Conservation (phyloP, 2,797 vertebrate species). For the Falco naumanni region DNA sequence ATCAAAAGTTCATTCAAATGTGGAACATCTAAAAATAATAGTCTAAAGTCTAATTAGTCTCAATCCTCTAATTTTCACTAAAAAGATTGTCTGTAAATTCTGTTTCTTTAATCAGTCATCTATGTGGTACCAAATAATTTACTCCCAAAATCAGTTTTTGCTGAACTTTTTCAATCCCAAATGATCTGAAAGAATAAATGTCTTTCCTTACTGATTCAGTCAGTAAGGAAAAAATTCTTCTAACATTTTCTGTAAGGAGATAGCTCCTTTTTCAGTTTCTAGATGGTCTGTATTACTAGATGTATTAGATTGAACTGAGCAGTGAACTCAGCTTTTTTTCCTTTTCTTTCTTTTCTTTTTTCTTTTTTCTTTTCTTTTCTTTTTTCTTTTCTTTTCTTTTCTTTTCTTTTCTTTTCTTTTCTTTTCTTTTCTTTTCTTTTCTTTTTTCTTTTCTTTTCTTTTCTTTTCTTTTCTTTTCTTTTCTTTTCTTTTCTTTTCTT, state of each 20-base stretch:
- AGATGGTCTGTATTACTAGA: background rate
- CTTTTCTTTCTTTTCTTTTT: background rate
- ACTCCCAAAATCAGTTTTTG: background rate
- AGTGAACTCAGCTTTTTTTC: background rate
- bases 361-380: no score
- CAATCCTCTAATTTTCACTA: background rate
- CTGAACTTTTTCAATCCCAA: background rate
- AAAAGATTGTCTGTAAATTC: background rate
- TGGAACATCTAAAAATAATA: background rate
- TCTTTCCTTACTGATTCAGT: background rate
- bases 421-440: background rate
- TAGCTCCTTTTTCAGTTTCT: background rate
- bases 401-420: no score
- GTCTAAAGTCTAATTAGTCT: background rate
- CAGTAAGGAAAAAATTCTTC: background rate
- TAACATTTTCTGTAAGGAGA: background rate
- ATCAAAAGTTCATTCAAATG: background rate
- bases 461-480: no score
- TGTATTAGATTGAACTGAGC: background rate
- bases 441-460: background rate
- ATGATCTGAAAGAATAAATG: background rate
- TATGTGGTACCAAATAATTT: background rate
- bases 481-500: no score
- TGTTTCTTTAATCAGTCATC: background rate
- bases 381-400: no score